Percentiles rank a stretch among this genome's conserved stretches.
phyloP scores from a whole-genome alignment of 92 coral and sea anemone species.

The Porites cylindrica region DNA sequence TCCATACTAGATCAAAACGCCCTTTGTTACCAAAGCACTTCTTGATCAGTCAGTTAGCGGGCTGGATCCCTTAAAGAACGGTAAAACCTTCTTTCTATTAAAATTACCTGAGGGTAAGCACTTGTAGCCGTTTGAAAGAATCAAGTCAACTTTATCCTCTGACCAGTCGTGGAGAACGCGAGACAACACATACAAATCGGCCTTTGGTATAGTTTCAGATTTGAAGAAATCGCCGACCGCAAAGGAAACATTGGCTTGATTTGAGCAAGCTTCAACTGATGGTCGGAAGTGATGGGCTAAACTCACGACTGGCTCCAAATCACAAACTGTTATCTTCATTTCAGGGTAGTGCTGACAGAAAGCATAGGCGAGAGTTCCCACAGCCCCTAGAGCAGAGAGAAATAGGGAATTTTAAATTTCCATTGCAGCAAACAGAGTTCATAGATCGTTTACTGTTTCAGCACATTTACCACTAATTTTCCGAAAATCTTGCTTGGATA shows the following conservation, averaged over 20 bases:
- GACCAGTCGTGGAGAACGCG: neutral
- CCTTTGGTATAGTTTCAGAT: neutral
- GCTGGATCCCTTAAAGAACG: too few relatives aligned
- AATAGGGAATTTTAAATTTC: too few relatives aligned
- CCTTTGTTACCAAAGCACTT: too few relatives aligned
- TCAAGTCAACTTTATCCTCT: neutral
- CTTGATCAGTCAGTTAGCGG: too few relatives aligned
- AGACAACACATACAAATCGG: neutral
- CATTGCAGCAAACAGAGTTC: too few relatives aligned
- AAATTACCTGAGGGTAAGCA: neutral
- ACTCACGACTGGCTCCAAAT: slow-evolving; percentile 33
- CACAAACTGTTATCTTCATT: slow-evolving; percentile 66
- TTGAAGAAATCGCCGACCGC: slow-evolving; percentile 40
- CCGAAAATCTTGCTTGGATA: too few relatives aligned
- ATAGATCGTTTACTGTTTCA: too few relatives aligned
- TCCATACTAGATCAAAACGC: too few relatives aligned
- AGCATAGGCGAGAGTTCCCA: slow-evolving; percentile 34
- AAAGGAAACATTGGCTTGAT: slow-evolving; percentile 43
- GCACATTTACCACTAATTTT: too few relatives aligned
- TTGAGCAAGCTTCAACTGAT: slow-evolving; percentile 40
- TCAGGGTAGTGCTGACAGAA: slow-evolving; percentile 52
- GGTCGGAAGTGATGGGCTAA: slow-evolving; percentile 44
- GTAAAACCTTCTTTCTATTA: too few relatives aligned
- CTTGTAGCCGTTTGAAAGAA: neutral
- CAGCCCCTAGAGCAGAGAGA: neutral